Conservation (phyloP, 2,113 vertebrate genomes). For the Ophiodon elongatus region DNA sequence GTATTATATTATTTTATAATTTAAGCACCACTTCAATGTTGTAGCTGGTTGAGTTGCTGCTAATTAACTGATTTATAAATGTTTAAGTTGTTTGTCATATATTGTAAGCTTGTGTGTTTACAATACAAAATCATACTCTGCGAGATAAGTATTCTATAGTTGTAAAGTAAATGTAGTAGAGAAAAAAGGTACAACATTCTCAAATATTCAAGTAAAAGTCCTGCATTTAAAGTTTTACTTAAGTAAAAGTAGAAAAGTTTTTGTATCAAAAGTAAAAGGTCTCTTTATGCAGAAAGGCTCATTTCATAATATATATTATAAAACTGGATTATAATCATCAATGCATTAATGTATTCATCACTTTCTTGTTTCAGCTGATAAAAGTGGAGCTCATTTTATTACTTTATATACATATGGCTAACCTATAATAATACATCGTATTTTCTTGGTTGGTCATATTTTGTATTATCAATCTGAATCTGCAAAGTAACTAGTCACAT, state of each 20-base stretch:
- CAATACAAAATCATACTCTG: neutral
- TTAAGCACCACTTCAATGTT: neutral
- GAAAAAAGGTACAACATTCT: neutral
- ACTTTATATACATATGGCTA: neutral
- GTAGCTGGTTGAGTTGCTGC: neutral
- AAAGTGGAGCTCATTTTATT: neutral
- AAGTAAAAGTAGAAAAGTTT: neutral
- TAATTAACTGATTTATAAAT: neutral
- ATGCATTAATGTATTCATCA: neutral
- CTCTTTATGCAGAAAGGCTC: neutral
- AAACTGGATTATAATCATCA: neutral
- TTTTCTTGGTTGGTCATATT: neutral
- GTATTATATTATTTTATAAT: neutral
- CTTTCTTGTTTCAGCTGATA: neutral
- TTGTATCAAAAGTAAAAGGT: neutral
- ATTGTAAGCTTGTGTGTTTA: neutral
- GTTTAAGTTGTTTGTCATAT: neutral
- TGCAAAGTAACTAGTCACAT: neutral
- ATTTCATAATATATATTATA: constrained; percentile 1
- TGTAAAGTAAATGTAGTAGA: neutral
- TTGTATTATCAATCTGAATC: neutral
- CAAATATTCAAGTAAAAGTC: neutral
- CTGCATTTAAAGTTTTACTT: neutral
- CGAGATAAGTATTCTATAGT: neutral
- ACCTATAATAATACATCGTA: neutral